phyloP scores from a whole-genome alignment of 2,113 vertebrate species.

The Eidolon helvum region DNA sequence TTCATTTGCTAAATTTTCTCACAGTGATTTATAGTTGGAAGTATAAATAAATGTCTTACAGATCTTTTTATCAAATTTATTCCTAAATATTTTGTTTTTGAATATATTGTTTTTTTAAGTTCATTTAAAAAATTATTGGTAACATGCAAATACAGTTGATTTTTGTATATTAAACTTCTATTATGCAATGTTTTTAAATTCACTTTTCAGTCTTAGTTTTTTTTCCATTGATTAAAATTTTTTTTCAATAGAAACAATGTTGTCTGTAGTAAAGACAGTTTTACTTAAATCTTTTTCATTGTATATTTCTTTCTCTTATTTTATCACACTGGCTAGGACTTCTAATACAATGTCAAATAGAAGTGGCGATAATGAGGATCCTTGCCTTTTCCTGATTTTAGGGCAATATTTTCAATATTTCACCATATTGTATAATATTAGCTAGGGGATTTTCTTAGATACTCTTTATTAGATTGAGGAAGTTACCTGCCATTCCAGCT shows the following conservation, averaged over 20 bases:
- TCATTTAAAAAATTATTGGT: neutral
- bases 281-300: neutral
- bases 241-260: neutral
- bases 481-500: neutral
- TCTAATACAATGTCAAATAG: neutral
- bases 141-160: neutral
- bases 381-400: neutral
- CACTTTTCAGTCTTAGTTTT: neutral
- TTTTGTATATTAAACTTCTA: neutral
- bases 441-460: neutral
- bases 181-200: neutral
- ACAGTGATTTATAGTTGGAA: neutral
- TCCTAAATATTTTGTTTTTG: neutral
- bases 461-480: neutral
- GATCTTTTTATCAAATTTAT: neutral
- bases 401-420: neutral
- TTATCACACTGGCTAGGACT: neutral
- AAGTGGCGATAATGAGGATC: neutral
- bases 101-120: neutral
- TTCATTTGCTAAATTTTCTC: slow-evolving; percentile 29
- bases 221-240: neutral
- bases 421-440: neutral
- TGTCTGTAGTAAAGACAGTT: neutral
- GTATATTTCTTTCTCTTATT: neutral
- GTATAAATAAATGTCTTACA: neutral